These are phyloP conservation scores for Perizoma flavofasciatum DNA, from an alignment of 2,888 invertebrate genomes.

Conservation along the genomic window DNA sequence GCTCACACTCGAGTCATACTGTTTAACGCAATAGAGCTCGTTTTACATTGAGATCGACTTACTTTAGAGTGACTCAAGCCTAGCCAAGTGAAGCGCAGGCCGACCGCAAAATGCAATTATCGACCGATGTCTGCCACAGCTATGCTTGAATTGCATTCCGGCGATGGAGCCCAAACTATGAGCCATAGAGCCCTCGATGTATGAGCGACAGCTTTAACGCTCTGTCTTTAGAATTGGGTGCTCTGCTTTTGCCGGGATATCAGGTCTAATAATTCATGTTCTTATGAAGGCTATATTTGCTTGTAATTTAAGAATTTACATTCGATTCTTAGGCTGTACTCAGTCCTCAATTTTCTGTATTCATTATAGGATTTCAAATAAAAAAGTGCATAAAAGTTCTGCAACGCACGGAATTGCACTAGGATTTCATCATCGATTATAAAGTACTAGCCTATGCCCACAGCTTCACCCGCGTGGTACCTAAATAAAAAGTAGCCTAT, in stretches of 20 bases:
- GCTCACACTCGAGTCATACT: not conserved
- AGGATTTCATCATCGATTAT: no score
- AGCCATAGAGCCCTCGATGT: conserved; percentile 45
- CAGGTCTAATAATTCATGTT: not conserved
- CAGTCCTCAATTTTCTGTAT: no score
- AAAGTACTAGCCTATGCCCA: no score
- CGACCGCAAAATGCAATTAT: conserved; percentile 83
- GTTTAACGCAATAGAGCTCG: conserved; percentile 3
- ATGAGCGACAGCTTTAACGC: conserved; percentile 35
- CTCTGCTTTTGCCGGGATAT: conserved; percentile 17
- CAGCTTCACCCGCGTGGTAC: no score
- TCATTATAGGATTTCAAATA: no score
- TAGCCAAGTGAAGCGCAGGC: conserved; percentile 61
- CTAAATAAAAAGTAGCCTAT: no score
- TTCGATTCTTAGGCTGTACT: not conserved
- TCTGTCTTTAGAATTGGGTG: conserved; percentile 20
- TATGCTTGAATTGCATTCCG: conserved; percentile 75
- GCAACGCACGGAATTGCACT: no score
- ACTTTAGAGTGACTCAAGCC: conserved; percentile 9
- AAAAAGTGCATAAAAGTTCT: no score
- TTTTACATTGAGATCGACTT: not conserved
- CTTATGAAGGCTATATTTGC: not conserved
- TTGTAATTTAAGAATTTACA: not conserved
- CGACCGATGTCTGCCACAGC: conserved; percentile 76
- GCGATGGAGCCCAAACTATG: conserved; percentile 60